Base-by-base conservation (phyloP, 2,888 invertebrate species). In the Noctuana brunneofusca region DNA sequence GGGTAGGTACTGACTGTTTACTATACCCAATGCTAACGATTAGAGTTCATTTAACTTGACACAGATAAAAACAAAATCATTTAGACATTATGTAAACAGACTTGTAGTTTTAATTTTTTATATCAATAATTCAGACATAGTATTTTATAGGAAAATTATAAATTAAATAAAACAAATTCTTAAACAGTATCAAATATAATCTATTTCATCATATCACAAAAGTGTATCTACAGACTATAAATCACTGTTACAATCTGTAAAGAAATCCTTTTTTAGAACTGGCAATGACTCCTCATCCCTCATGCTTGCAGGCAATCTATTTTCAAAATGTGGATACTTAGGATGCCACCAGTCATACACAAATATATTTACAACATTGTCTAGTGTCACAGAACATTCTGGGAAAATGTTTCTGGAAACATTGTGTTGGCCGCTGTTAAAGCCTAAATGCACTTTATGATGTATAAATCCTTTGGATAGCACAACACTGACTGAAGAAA, bases 301-400 rank as follows among this genome's bases (percentile, higher is more conserved):
- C 62, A 77, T 66, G 46, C 71, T 72, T 2, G 71, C 68, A 0
- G 84, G 83, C 30, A 83, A 63, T 24, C 58, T 75, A 35, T 79
- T 81, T 14, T 83, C 79, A 70, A 83, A 85, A 68, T 82, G 75
- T 2, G 84, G 82, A 66, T 89, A 92, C 48, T 83, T 79, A 93
- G 94, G 80, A 16, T 95, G 93, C 95, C 95, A 95, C 95, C 95
- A 95, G 69, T 95, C 93, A 52, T 76, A 79, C 0, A 89, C 83
- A 3, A 76, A 68, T 0, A 85, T 79, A 3, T 75, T 83, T 0
- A 83, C 73, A 3, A 89, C 85, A 0, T 80, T 77, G 64, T 89
- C 88, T 0, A 90, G 65, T 0, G 83, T 71, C 0, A 89, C 76
- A 0, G 80, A 74, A 48, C 72, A 76, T 65, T 89, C 88, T 0